Base-by-base conservation (phyloP, 2,888 invertebrate species). In the Brenthis daphne region DNA sequence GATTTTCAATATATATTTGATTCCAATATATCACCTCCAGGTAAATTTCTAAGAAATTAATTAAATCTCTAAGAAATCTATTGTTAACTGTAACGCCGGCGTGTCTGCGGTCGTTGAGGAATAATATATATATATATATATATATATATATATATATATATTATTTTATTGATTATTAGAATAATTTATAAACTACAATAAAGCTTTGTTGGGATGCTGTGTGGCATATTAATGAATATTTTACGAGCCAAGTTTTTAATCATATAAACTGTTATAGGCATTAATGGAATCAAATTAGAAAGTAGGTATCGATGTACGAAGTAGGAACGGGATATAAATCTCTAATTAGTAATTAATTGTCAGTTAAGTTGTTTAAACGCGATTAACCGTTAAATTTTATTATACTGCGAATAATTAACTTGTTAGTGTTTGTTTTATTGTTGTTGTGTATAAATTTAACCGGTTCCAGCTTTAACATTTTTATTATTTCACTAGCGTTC, bases 181-280 rank as follows among this genome's bases (percentile, higher is more conserved):
- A 43, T 43, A 43, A 43, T 1, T 43, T 43, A 11, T 12, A 0
- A 60, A n/a, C 24, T 29, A n/a, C 48, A 58, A n/a, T n/a, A 29
- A 12, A 60, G 11, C 29, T 12, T 60, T 60, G 60, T 50, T 50
- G 33, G 24, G 6, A 12, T 60, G n/a, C 0, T n/a, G n/a, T 29
- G 11, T 29, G 50, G 50, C n/a, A 60, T 48, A 63, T 53, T 24
- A 16, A 43, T 82, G 82, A 80, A 81, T 77, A 75, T 76, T 77
- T 77, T 77, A 73, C 76, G 77, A 48, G 50, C 24, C 16, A 33
- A 14, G 43, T 51, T 16, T 54, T 48, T 29, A 48, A 51, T n/a
- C 60, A 60, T n/a, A 57, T 12, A 53, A 43, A 54, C 60, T 43
- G 60, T 60, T 66, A 54, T 57, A 57, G 50, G 50, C 53, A 66